Evolutionary conservation across 2,888 invertebrate genomes (phyloP).

Genomic region (Emmelina monodactyla): DNA sequence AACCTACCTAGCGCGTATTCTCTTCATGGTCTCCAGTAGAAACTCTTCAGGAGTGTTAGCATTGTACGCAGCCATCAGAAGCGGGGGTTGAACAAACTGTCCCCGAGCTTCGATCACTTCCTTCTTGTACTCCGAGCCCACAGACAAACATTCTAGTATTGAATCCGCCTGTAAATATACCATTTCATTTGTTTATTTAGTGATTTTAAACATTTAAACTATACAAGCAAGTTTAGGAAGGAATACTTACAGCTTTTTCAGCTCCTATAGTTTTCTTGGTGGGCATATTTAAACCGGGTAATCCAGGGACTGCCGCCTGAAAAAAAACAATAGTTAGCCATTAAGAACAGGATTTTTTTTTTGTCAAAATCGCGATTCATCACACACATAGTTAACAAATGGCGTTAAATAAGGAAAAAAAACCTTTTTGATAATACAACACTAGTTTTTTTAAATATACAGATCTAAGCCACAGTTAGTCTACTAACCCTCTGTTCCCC

Average conservation of each 20-base stretch:
- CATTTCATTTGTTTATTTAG: too few relatives aligned
- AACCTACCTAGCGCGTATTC: slow-evolving; percentile 79
- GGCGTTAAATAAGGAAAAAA: neutral
- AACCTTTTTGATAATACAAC: neutral
- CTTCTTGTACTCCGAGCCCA: slow-evolving; percentile 70
- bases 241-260: slow-evolving; percentile 78
- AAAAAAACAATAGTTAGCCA: too few relatives aligned
- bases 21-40: slow-evolving; percentile 78
- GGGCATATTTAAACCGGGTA: slow-evolving; percentile 81
- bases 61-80: slow-evolving; percentile 83
- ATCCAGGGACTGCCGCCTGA: slow-evolving; percentile 70
- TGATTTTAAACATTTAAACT: too few relatives aligned
- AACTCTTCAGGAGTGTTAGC: slow-evolving; percentile 79
- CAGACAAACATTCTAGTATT: slow-evolving; percentile 88
- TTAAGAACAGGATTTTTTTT: too few relatives aligned
- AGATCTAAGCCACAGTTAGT: neutral
- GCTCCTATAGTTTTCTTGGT: slow-evolving; percentile 88
- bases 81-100: slow-evolving; percentile 69
- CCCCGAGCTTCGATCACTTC: slow-evolving; percentile 64
- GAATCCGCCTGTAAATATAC: slow-evolving; percentile 74
- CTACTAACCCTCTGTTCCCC: slow-evolving; percentile 67
- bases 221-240: neutral
- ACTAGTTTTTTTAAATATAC: neutral
- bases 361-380: neutral
- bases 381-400: neutral